These are phyloP conservation scores for Aurelia aurita complex sp. Pacific DNA, from an alignment of 30 jellyfish, hydroid and myxozoan genomes.

Conservation along the genomic window DNA sequence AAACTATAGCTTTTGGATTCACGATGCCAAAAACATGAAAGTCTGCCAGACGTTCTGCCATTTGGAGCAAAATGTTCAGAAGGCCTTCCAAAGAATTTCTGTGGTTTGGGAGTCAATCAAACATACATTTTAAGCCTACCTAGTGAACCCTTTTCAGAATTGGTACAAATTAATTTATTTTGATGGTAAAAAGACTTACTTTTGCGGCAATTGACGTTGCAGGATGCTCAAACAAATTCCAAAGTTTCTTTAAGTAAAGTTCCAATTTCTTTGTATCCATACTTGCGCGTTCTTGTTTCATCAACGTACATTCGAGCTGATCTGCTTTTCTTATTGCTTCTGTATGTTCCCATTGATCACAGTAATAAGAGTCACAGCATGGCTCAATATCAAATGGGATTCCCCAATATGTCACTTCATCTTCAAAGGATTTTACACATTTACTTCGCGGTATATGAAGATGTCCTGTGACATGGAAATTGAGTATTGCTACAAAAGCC, in stretches of 20 bases:
- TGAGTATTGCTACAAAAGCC: constrained; percentile 59
- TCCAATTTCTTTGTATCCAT: neutral
- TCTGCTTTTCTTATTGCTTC: constrained; percentile 49
- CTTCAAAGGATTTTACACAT: constrained; percentile 63
- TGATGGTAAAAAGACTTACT: constrained; percentile 19
- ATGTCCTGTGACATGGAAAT: constrained; percentile 30
- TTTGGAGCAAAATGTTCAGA: too few relatives aligned
- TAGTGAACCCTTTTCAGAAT: too few relatives aligned
- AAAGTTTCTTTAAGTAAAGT: neutral
- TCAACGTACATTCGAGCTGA: constrained; percentile 13
- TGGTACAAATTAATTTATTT: too few relatives aligned
- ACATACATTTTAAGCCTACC: too few relatives aligned
- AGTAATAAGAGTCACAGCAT: constrained; percentile 63
- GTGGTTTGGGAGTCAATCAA: too few relatives aligned
- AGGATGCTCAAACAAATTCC: constrained; percentile 78
- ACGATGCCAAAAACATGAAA: too few relatives aligned
- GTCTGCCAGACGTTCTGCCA: too few relatives aligned
- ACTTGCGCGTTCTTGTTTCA: constrained; percentile 9
- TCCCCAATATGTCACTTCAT: constrained; percentile 80
- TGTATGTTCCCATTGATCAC: constrained; percentile 59
- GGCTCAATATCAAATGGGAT: constrained; percentile 61
- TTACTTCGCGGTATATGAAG: constrained; percentile 75
- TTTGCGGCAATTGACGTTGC: constrained; percentile 76
- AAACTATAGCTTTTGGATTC: too few relatives aligned
- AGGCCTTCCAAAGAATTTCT: too few relatives aligned